Percentiles rank a stretch among this genome's conserved stretches.
Conservation (phyloP, 2,888 invertebrate genomes). For the Onchidella celtica region DNA sequence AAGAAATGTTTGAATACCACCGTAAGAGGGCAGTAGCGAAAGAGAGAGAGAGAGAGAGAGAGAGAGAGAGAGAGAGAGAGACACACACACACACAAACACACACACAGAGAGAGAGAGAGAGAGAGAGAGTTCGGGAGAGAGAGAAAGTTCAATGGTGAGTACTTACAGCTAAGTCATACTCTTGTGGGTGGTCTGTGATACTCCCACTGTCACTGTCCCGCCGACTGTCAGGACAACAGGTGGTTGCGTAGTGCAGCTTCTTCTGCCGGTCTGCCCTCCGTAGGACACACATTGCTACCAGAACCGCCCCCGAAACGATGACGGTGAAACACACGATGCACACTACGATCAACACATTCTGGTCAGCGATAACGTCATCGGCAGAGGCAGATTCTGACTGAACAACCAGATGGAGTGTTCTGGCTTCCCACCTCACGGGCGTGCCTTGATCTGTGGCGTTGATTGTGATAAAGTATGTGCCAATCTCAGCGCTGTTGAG, state of each 20-base stretch:
- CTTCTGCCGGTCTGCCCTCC: constrained; percentile 50
- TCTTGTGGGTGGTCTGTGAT: neutral
- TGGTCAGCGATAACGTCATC: constrained; percentile 42
- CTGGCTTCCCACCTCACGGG: constrained; percentile 10
- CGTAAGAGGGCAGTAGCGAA: no score
- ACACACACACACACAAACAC: no score
- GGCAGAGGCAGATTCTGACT: neutral
- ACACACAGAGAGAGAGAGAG: no score
- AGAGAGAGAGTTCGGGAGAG: no score
- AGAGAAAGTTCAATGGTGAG: no score
- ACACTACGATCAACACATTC: constrained; percentile 53
- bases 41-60: no score
- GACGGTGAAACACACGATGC: constrained; percentile 53
- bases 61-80: no score
- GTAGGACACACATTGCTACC: constrained; percentile 50
- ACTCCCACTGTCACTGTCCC: neutral
- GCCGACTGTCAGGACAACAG: neutral
- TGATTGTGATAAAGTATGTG: constrained; percentile 41
- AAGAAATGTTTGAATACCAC: no score
- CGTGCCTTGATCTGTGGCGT: constrained; percentile 48
- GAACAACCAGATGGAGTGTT: constrained; percentile 32
- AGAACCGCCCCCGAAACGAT: constrained; percentile 53
- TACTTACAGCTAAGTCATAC: constrained; percentile 33
- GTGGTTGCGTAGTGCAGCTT: constrained; percentile 35
- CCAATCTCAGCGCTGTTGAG: constrained; percentile 29